Percentiles rank a stretch among this genome's conserved stretches.
These are phyloP conservation scores for Catonia carolina DNA, from an alignment of 2,888 invertebrate species.

Conservation along the genomic window DNA sequence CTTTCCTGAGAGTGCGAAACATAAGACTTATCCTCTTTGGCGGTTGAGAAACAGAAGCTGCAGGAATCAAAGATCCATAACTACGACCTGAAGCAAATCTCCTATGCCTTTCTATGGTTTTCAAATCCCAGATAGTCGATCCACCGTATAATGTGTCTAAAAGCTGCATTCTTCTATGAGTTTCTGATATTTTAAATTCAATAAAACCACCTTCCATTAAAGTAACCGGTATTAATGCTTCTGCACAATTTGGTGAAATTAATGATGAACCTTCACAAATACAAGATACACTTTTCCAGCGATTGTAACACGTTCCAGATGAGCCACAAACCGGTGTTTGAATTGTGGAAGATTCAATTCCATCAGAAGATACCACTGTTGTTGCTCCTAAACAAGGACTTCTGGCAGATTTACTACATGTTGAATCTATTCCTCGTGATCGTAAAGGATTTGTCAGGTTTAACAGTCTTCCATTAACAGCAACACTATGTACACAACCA, in stretches of 20 bases:
- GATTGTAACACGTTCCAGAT: conserved; percentile 69
- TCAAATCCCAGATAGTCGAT: conserved; percentile 58
- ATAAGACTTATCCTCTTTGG: conserved; percentile 69
- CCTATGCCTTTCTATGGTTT: conserved; percentile 38
- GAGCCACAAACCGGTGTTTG: conserved; percentile 50
- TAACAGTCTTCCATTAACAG: conserved; percentile 75
- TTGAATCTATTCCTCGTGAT: conserved; percentile 63
- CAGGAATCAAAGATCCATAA: conserved; percentile 39
- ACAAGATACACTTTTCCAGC: conserved; percentile 73
- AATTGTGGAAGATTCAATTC: conserved; percentile 19
- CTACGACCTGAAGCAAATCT: conserved; percentile 39
- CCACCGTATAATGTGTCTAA: conserved; percentile 71
- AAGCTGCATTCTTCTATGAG: conserved; percentile 78
- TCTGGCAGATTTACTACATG: conserved; percentile 59
- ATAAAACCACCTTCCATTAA: conserved; percentile 71
- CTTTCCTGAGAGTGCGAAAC: conserved; percentile 69
- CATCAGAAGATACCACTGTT: conserved; percentile 24
- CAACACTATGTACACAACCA: conserved; percentile 87
- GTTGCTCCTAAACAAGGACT: conserved; percentile 30
- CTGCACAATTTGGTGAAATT: conserved; percentile 71
- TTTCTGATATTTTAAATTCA: conserved; percentile 72
- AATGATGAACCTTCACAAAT: conserved; percentile 46
- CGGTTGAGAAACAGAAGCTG: conserved; percentile 42
- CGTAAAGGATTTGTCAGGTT: conserved; percentile 73
- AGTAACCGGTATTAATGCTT: conserved; percentile 71